These are phyloP conservation scores for Chaunax sp. DNA, from an alignment of 2,797 vertebrate species.

Conservation along the genomic window DNA sequence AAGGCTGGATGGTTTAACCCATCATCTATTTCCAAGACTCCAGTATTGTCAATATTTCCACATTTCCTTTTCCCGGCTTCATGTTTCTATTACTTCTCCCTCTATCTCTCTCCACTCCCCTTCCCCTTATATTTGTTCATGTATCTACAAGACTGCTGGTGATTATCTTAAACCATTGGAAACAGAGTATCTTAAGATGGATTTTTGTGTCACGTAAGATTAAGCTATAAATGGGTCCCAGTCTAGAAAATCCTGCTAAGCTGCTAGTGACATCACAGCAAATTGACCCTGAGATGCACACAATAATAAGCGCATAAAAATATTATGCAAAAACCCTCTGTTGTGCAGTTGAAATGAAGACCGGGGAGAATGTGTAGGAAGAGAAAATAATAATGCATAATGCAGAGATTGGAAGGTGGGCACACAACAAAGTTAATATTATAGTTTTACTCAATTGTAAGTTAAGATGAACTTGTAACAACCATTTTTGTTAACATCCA, in stretches of 20 bases:
- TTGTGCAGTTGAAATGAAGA: constrained; percentile 35
- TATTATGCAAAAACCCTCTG: constrained; percentile 55
- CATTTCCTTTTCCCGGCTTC: constrained; percentile 13
- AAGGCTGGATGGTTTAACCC: constrained; percentile 54
- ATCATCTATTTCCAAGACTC: constrained; percentile 43
- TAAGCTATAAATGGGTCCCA: constrained; percentile 26
- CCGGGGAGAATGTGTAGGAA: constrained; percentile 30
- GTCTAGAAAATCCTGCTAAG: constrained; percentile 30
- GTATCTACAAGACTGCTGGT: constrained; percentile 34
- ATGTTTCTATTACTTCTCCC: neutral
- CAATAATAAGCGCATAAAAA: constrained; percentile 48
- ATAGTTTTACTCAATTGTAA: constrained; percentile 4
- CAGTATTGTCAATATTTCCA: constrained; percentile 47
- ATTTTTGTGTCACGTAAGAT: constrained; percentile 57
- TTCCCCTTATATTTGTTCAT: constrained; percentile 39
- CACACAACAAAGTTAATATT: neutral
- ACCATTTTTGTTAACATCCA: neutral
- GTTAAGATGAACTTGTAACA: neutral
- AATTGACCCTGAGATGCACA: constrained; percentile 46
- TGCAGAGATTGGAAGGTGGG: neutral
- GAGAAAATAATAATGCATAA: neutral
- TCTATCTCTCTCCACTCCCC: constrained; percentile 2
- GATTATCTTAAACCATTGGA: constrained; percentile 58
- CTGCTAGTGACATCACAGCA: constrained; percentile 28
- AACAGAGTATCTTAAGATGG: constrained; percentile 48